Base-by-base conservation (phyloP, 2,113 vertebrate species). In the Typhlomys cinereus region DNA sequence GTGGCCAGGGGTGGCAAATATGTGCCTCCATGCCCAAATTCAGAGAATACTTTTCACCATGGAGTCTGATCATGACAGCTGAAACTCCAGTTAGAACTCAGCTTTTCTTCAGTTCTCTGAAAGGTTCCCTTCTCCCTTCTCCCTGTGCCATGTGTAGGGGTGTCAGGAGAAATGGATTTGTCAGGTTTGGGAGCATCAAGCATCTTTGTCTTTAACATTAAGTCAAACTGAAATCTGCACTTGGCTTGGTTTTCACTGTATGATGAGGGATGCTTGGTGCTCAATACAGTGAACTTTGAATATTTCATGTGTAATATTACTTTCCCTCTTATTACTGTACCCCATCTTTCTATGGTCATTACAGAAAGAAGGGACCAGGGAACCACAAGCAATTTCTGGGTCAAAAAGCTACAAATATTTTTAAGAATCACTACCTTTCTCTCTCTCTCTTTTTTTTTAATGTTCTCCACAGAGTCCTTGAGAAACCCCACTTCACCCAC, bases 351-450 rank as follows among this genome's bases (percentile, higher is more conserved):
- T 89, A 29, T 92, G 41, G 50, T 48, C 54, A 79, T 75, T 61
- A 71, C 46, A 34, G 44, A 39, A 74, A 89, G 31, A 73, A 85
- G 34, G 27, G 70, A 41, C 12, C 34, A 36, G 57, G n/a, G 15
- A 90, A 36, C 46, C 21, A n/a, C 79, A 52, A 71, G 79, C 15
- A 78, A 61, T 88, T 90, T 90, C 88, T 89, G 81, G 34, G 88
- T 89, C 89, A 83, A 70, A 85, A 92, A 85, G 15, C 74, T 80
- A 29, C 84, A 74, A 89, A 71, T 93, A 61, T 85, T 70, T 71
- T 90, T 57, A 59, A 78, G 67, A 61, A 15, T 34, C 34, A 8
- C 41, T 86, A 25, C 8, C n/a, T 85, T 92, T 89, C 62, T 79
- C 36, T 74, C 70, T 36, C 39, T 52, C 21, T 4, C 36, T 52